Conservation (phyloP, 1,140 invertebrate genomes). For the Pseudomyrmex cubaensis region DNA sequence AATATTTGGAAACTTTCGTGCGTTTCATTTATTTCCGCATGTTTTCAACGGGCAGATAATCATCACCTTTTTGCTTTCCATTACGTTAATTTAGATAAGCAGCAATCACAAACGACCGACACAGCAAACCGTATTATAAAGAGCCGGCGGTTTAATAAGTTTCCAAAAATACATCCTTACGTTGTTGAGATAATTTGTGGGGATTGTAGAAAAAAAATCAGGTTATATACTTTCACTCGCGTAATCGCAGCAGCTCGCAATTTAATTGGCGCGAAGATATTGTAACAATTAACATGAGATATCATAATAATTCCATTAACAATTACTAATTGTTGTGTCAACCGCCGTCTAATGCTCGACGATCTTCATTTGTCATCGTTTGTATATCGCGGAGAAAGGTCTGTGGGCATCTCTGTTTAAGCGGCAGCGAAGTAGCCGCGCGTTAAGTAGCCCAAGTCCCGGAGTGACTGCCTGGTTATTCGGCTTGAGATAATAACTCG, state of each 20-base stretch:
- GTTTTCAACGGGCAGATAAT: constrained; percentile 9
- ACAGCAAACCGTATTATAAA: neutral
- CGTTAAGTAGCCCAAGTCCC: constrained; percentile 57
- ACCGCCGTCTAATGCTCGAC: neutral
- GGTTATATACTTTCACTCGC: no score
- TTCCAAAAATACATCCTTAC: neutral
- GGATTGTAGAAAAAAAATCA: neutral
- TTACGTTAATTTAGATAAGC: constrained; percentile 7
- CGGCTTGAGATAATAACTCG: constrained; percentile 81
- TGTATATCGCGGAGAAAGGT: neutral
- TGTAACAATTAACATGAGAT: neutral
- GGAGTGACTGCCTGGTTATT: constrained; percentile 73
- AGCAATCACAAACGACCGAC: constrained; percentile 13
- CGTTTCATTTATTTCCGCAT: neutral
- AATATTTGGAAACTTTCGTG: constrained; percentile 68
- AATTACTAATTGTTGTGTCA: neutral
- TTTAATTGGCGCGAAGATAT: neutral
- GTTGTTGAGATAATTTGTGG: neutral
- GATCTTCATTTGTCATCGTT: constrained; percentile 5
- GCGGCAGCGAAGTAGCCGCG: constrained; percentile 1
- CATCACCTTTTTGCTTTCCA: neutral
- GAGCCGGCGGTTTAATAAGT: neutral
- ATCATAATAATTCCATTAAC: neutral
- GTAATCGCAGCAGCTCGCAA: neutral
- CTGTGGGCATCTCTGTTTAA: constrained; percentile 1